phyloP scores from a whole-genome alignment of 2,797 vertebrate genomes.

The Schizopygopsis pylzovi region DNA sequence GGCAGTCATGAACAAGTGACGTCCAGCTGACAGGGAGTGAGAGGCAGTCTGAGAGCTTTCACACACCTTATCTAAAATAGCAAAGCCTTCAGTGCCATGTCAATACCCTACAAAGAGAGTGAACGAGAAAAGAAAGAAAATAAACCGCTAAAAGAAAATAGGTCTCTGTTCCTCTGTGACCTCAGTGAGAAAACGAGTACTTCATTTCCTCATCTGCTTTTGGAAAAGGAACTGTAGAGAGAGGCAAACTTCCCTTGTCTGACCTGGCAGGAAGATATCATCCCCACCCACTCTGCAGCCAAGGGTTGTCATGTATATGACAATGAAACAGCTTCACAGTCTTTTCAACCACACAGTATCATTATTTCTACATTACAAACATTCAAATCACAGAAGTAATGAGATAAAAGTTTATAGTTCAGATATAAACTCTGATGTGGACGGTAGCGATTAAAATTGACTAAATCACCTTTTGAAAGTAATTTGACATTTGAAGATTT shows the following conservation, averaged over 20 bases:
- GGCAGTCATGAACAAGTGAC: conserved; percentile 51
- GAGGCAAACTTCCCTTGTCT: conserved; percentile 47
- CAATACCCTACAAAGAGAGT: conserved; percentile 27
- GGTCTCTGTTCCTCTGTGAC: conserved; percentile 24
- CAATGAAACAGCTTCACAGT: no score
- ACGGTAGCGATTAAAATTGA: no score
- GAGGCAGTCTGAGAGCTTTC: conserved; percentile 38
- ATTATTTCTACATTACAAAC: no score
- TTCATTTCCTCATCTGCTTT: conserved; percentile 53
- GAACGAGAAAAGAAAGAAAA: not conserved
- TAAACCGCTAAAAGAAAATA: conserved; percentile 15
- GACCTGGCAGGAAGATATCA: conserved; percentile 27
- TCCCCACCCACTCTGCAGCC: conserved; percentile 6
- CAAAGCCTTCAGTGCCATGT: not conserved
- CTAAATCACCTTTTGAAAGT: no score
- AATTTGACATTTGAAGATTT: no score
- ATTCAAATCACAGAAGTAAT: no score
- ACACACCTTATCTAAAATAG: conserved; percentile 44
- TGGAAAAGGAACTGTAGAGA: conserved; percentile 44
- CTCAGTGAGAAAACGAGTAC: conserved; percentile 35
- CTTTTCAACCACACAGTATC: no score
- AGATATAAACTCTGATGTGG: no score
- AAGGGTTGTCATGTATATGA: no score
- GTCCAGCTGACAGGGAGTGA: conserved; percentile 33
- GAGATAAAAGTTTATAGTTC: no score